Evolutionary conservation across 2,113 vertebrate genomes (phyloP).

Genomic region (Festucalex cinctus): DNA sequence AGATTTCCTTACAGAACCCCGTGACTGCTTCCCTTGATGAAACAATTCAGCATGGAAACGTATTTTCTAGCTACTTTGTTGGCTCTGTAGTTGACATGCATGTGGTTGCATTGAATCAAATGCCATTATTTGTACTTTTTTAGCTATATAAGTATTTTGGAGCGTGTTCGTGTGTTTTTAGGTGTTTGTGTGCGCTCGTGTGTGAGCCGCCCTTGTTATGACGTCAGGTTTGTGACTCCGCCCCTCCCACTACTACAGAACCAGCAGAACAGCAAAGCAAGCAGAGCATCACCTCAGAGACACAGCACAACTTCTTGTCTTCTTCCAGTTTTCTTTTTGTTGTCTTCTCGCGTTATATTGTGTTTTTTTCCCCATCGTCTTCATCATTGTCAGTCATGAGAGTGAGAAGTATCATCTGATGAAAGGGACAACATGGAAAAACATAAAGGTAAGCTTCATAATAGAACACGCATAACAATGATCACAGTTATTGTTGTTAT

Average conservation of each 20-base stretch:
- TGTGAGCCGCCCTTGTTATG: not conserved
- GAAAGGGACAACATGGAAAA: slow-evolving; percentile 50
- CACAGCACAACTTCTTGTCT: not conserved
- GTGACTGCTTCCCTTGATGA: not conserved
- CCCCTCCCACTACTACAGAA: not conserved
- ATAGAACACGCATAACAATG: not conserved
- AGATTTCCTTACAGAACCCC: not conserved
- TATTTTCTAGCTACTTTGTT: not conserved
- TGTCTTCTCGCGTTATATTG: not conserved
- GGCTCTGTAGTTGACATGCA: not conserved
- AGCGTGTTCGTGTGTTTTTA: not conserved
- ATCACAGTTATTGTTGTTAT: too few relatives aligned
- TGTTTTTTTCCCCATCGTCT: not conserved
- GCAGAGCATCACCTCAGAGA: not conserved
- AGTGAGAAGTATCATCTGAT: slow-evolving; percentile 11
- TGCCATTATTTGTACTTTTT: not conserved
- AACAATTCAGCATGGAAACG: not conserved
- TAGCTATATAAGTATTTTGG: not conserved
- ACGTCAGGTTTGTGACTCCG: not conserved
- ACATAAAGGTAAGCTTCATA: slow-evolving; percentile 44
- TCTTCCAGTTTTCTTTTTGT: not conserved
- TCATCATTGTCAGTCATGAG: slow-evolving; percentile 21
- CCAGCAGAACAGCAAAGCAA: not conserved
- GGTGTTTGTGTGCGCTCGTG: not conserved
- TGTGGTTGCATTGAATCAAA: not conserved